Evolutionary conservation across 2,797 vertebrate species (phyloP), one percentile per base, ranked within the genome.

Genomic region (Ficedula albicollis): DNA sequence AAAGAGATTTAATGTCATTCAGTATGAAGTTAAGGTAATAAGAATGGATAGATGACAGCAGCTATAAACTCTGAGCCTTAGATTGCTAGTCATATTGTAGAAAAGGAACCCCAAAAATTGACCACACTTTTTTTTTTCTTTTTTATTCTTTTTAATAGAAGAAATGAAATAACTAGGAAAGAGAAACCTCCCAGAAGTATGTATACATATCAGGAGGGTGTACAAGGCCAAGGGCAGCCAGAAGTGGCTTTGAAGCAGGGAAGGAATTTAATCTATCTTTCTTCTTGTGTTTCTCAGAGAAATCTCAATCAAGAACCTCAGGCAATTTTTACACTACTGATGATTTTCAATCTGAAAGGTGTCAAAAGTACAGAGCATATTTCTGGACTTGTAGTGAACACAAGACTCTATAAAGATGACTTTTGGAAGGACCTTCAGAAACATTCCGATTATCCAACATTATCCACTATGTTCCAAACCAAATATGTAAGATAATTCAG

Each of bases 31-130:
- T 70, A 54, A 59, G 69, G 27, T 25, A 59, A 54, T 11, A 32
- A 51, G 46, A 79, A 86, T 20, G 7, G 44, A 48, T 75, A 73
- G 68, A 41, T 49, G 3, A 22, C 16, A 55, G 44, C 52, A 62
- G 6, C 64, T 88, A 27, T 30, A 12, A 84, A 52, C 26, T 60
- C 49, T 56, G n/a, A 83, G 38, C 29, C 56, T 29, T 32, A 92
- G 62, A 48, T 26, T 3, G 1, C 25, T 73, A 16, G 60, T 70
- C n/a, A 81, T 10, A 34, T 23, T 0, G 0, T 8, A 1, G 3
- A 52, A 58, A 80, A 56, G 13, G 20, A 77, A 48, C 6, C 12
- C 14, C 2, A 21, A 55, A 52, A 59, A 34, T 10, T 30, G 32
- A 41, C 5, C 6, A 13, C 26, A 13, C 3, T n/a, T 20, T 22